Evolutionary conservation across 2,113 vertebrate species (phyloP), one percentile per base, ranked within the genome.

Genomic region (Epinephelus cyanopodus): DNA sequence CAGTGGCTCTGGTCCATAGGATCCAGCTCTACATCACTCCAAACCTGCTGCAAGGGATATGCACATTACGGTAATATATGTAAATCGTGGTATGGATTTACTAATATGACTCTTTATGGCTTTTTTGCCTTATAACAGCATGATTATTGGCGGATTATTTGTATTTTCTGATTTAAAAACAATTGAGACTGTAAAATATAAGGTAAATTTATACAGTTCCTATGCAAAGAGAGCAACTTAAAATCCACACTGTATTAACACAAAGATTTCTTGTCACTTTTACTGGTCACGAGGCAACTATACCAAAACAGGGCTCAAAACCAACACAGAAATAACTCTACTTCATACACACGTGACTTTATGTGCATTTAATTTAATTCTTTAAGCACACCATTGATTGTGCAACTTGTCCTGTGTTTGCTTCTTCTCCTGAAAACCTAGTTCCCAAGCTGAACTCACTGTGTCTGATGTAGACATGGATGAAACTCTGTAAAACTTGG

Each of bases 21-120:
- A 76, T 94, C 94, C 77, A 96, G 77, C 80, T 94, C 93, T 48
- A 95, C 93, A 69, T 94, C 94, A 68, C 93, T 95, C 92, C 94
- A 94, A 37, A 94, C 82, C 85, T 95, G 88, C 82, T 90, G 29
- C 3, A 68, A 53, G 63, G 27, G 17, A 81, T 15, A 33, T 52
- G 39, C n/a, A 60, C 33, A 73, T 56, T 29, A 29, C 29, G 4
- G 29, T 29, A 9, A 82, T 9, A 60, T 2, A 39, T 52, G 62
- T 19, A 57, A 27, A 45, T 29, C 18, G n/a, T 14, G 56, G 18
- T 17, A 11, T 27, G 7, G 27, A 18, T 27, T 1, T 18, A 9
- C 25, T 29, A 6, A 29, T 29, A 29, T 29, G 29, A 29, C 29
- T 29, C 29, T 29, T 29, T 29, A 29, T 29, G 29, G 4, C 29